Base-by-base conservation (phyloP, 2,888 invertebrate species). In the Calliphora vomitoria region DNA sequence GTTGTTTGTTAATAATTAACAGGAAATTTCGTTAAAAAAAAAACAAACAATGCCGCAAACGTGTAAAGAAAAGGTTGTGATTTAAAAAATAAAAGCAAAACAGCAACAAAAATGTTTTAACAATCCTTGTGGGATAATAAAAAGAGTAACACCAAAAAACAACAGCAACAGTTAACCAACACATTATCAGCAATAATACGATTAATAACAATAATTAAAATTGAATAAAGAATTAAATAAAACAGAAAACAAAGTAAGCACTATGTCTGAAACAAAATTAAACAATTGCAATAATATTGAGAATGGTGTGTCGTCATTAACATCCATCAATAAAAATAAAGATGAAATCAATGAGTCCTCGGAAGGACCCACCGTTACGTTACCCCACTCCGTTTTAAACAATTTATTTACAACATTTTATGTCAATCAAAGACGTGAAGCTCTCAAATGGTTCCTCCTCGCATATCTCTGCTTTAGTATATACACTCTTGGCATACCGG, bases 391-490 rank as follows among this genome's bases (percentile, higher is more conserved):
- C 10, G 95, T 96, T 74, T 94, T 96, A 89, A 96, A 97, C 91
- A 95, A 95, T 90, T 94, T 97, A 6, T 97, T 96, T 92, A 96
- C 96, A 89, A 95, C 95, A 87, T 97, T 96, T 93, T 96, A 96
- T 90, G 94, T 96, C 66, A 96, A 96, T 90, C 96, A 96, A 92
- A 95, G 96, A 90, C 95, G 96, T 69, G 95, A 95, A 68, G 96
- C 96, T 47, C 94, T 97, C 62, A 95, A 95, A 91, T 96, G 96
- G 93, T 96, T 96, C 93, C 94, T 96, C 20, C 93, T 95, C 55
- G 95, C 96, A 75, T 95, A 96, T 71, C 94, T 96, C n/a, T 93
- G 96, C 76, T 96, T 96, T 93, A 96, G 96, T 90, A 92, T 95
- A 64, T 96, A 95, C 94, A 95, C 95, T 89, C 91, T 96, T 83